Evolutionary conservation across 2,888 invertebrate genomes (phyloP).

Genomic region (Oxyteleia sp.): DNA sequence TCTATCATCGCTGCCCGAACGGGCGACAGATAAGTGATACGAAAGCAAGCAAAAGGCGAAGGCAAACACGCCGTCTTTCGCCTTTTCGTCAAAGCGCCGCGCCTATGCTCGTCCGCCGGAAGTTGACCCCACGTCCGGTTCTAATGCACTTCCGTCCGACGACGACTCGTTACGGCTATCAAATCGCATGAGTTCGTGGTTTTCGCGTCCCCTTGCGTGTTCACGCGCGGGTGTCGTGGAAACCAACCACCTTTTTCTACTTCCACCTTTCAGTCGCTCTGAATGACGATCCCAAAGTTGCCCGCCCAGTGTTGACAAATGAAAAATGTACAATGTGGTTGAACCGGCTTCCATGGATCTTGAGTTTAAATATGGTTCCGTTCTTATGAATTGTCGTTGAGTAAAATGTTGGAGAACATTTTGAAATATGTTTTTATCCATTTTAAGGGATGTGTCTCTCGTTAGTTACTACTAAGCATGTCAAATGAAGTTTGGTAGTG

Average conservation of each 20-base stretch:
- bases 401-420: no score
- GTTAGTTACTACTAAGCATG: no score
- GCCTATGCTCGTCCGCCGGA: constrained; percentile 71
- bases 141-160: constrained; percentile 84
- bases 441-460: no score
- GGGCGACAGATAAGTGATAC: no score
- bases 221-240: neutral
- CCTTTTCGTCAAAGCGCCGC: constrained; percentile 13
- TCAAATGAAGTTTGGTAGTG: no score
- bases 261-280: constrained; percentile 9
- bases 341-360: no score
- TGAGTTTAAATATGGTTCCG: neutral
- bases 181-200: constrained; percentile 82
- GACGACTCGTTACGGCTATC: constrained; percentile 80
- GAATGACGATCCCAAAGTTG: constrained; percentile 18
- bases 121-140: constrained; percentile 83
- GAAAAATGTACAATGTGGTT: no score
- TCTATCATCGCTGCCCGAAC: no score
- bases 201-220: constrained; percentile 60
- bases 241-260: constrained; percentile 8
- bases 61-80: constrained; percentile 49
- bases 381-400: neutral
- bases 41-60: constrained; percentile 7
- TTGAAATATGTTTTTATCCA: no score
- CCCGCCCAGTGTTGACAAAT: neutral